These are phyloP conservation scores for Sebastes trivittatus DNA, from an alignment of 2,797 vertebrate genomes.

Conservation along the genomic window DNA sequence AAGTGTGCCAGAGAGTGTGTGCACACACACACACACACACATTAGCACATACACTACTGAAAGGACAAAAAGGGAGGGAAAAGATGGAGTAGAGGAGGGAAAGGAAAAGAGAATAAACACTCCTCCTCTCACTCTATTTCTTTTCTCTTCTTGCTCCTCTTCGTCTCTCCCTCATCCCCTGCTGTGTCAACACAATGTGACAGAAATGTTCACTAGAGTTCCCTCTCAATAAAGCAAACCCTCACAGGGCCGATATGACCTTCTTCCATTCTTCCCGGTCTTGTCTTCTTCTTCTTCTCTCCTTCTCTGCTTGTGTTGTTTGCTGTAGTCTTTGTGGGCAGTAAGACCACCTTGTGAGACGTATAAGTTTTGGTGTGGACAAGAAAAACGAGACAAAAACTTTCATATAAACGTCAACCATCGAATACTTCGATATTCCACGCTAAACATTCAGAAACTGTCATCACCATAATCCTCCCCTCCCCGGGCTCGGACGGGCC, in stretches of 20 bases:
- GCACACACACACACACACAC: slow-evolving; percentile 8
- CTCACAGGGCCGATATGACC: slow-evolving; percentile 42
- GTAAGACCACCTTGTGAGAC: slow-evolving; percentile 18
- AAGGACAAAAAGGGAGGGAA: slow-evolving; percentile 75
- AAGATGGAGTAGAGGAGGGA: slow-evolving; percentile 67
- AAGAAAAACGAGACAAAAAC: background rate
- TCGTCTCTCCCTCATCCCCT: slow-evolving; percentile 23
- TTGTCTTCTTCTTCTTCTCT: slow-evolving; percentile 5
- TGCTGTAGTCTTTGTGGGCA: background rate
- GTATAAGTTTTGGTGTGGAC: background rate
- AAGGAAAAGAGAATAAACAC: slow-evolving; percentile 65
- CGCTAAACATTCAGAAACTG: background rate
- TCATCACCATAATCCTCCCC: background rate
- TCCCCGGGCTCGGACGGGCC: background rate
- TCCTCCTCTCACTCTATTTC: slow-evolving; percentile 49
- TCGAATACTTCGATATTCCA: background rate
- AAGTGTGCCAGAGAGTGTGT: slow-evolving; percentile 59
- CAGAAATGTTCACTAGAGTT: slow-evolving; percentile 58
- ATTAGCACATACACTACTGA: slow-evolving; percentile 19
- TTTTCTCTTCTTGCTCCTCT: slow-evolving; percentile 7
- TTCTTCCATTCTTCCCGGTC: slow-evolving; percentile 23
- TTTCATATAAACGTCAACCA: background rate
- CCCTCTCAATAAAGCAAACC: slow-evolving; percentile 49
- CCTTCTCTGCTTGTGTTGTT: background rate
- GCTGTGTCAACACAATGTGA: slow-evolving; percentile 65